These are phyloP conservation scores for Lagria hirta DNA, from an alignment of 2,888 invertebrate genomes.

Conservation along the genomic window DNA sequence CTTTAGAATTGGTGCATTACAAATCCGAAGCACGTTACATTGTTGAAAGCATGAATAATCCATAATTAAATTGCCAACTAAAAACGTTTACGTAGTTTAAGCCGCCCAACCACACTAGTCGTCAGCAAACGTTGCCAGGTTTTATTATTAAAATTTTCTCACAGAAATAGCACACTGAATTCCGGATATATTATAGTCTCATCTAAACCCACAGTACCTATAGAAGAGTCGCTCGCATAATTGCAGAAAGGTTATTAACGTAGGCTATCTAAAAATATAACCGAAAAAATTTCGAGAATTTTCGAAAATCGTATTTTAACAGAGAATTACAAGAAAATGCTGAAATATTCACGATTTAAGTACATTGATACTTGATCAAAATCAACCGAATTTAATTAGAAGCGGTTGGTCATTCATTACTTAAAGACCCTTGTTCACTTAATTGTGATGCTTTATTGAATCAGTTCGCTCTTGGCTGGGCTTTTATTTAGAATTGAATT, in stretches of 20 bases:
- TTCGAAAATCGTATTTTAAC: background rate
- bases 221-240: constrained; percentile 6
- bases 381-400: constrained; percentile 20
- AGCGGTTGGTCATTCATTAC: constrained; percentile 17
- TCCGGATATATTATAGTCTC: background rate
- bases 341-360: constrained; percentile 25
- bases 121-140: constrained; percentile 8
- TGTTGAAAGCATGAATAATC: constrained; percentile 24
- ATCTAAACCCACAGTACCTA: background rate
- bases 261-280: constrained; percentile 6
- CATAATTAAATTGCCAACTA: constrained; percentile 29
- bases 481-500: too few relatives aligned
- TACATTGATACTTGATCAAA: constrained; percentile 30
- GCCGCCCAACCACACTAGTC: constrained; percentile 6
- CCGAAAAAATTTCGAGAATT: constrained; percentile 9
- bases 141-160: constrained; percentile 9
- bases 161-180: constrained; percentile 5
- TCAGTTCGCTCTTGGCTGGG: constrained; percentile 7
- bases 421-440: constrained; percentile 14
- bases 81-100: constrained; percentile 18
- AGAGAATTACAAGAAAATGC: constrained; percentile 4
- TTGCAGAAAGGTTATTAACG: constrained; percentile 14
- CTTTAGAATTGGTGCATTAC: too few relatives aligned
- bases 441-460: constrained; percentile 12
- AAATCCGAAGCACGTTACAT: too few relatives aligned